phyloP scores from a whole-genome alignment of 2,888 invertebrate species.

The Leptarthrus brevirostris region DNA sequence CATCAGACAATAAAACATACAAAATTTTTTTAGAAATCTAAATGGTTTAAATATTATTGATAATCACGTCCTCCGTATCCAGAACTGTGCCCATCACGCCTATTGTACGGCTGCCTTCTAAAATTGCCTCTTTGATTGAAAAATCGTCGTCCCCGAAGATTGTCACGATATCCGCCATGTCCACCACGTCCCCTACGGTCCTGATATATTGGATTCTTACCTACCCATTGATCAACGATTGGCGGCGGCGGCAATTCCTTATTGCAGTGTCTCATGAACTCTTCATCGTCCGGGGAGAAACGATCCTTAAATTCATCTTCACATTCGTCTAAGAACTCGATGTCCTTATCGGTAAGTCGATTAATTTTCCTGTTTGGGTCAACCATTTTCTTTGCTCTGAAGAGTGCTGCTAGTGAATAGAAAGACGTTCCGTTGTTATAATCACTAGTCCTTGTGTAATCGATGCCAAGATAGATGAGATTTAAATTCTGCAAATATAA shows the following conservation, averaged over 20 bases:
- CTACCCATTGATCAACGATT: constrained; percentile 71
- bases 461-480: constrained; percentile 12
- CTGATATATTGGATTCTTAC: neutral
- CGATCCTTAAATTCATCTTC: constrained; percentile 74
- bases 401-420: neutral
- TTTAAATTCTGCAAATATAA: constrained; percentile 10
- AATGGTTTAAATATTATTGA: neutral
- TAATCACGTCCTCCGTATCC: neutral
- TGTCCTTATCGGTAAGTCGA: constrained; percentile 70
- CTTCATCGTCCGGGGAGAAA: constrained; percentile 73
- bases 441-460: constrained; percentile 11
- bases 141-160: constrained; percentile 11
- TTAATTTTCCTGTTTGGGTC: constrained; percentile 68
- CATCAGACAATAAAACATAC: constrained; percentile 3
- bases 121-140: constrained; percentile 31
- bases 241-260: constrained; percentile 70
- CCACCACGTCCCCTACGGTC: neutral
- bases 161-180: constrained; percentile 49
- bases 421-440: neutral
- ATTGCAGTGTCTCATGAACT: constrained; percentile 69
- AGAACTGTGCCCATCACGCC: constrained; percentile 7
- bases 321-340: constrained; percentile 72
- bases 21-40: neutral
- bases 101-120: constrained; percentile 10
- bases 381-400: constrained; percentile 60